Percentiles rank a stretch among this genome's conserved stretches.
phyloP scores from a whole-genome alignment of 2,888 invertebrate genomes.

The Drosophila ezoana region DNA sequence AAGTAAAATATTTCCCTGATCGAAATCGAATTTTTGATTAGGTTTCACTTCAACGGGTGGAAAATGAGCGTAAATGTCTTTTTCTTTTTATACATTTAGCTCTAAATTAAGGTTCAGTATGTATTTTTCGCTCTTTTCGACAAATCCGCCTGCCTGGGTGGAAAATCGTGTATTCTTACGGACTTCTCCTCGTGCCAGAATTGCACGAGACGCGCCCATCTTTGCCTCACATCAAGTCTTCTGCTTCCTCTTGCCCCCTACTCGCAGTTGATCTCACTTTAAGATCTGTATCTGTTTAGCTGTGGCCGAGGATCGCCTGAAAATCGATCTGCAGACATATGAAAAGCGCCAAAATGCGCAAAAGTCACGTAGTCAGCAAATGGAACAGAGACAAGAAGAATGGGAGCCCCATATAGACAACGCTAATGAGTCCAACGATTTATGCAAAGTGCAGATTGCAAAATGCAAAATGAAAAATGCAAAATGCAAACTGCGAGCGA shows the following conservation, averaged over 20 bases:
- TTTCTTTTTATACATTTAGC: no score
- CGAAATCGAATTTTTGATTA: no score
- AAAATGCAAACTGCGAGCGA: neutral
- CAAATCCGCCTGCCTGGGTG: no score
- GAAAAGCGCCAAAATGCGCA: conserved; percentile 57
- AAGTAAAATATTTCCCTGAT: no score
- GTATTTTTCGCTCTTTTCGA: no score
- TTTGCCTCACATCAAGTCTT: neutral
- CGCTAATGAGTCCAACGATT: conserved; percentile 57
- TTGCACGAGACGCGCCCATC: neutral
- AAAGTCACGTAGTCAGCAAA: conserved; percentile 76
- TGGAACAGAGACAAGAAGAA: conserved; percentile 61
- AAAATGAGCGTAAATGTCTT: no score
- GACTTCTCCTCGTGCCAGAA: neutral
- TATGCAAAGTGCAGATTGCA: conserved; percentile 36
- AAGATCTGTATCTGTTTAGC: conserved; percentile 55
- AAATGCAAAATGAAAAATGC: no score
- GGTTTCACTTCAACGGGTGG: no score
- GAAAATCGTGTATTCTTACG: no score
- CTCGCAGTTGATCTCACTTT: conserved; percentile 6
- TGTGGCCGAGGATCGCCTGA: conserved; percentile 50
- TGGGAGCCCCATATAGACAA: conserved; percentile 70
- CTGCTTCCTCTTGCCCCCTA: neutral
- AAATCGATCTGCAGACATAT: conserved; percentile 69
- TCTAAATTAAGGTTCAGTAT: no score